These are phyloP conservation scores for Papilio helenus DNA, from an alignment of 1,140 invertebrate species.

Conservation along the genomic window DNA sequence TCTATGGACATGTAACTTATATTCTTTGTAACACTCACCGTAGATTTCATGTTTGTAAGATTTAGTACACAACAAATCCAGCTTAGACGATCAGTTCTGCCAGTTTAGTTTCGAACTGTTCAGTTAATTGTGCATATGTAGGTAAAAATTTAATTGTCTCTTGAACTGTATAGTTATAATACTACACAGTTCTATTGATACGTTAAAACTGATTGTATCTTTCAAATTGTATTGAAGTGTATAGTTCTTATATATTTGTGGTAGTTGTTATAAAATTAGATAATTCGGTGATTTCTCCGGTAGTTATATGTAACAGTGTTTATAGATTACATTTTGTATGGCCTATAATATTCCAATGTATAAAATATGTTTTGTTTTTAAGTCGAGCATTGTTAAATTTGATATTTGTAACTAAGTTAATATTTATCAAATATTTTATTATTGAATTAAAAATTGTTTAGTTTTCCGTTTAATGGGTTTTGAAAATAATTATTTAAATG, in stretches of 20 bases:
- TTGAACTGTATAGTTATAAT: too few relatives aligned
- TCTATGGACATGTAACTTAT: too few relatives aligned
- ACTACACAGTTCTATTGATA: too few relatives aligned
- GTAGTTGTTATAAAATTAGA: constrained; percentile 10
- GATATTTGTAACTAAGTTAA: background rate
- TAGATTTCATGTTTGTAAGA: too few relatives aligned
- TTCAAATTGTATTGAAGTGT: background rate
- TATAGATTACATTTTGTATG: background rate
- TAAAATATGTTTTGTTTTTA: background rate
- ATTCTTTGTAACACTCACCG: too few relatives aligned
- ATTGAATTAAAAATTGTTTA: background rate
- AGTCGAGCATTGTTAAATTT: background rate
- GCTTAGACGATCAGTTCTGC: too few relatives aligned
- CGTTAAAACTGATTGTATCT: background rate
- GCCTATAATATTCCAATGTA: constrained; percentile 19
- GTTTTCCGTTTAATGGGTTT: background rate
- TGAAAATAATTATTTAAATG: background rate
- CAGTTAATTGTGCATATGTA: too few relatives aligned
- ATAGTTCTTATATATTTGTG: background rate
- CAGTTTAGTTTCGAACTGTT: too few relatives aligned
- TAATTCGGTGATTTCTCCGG: background rate
- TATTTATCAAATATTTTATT: constrained; percentile 5
- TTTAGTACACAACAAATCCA: too few relatives aligned
- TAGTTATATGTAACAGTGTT: background rate
- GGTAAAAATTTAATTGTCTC: too few relatives aligned